These are phyloP conservation scores for Oxygymnocypris stewartii DNA, from an alignment of 2,113 vertebrate species.

Conservation along the genomic window DNA sequence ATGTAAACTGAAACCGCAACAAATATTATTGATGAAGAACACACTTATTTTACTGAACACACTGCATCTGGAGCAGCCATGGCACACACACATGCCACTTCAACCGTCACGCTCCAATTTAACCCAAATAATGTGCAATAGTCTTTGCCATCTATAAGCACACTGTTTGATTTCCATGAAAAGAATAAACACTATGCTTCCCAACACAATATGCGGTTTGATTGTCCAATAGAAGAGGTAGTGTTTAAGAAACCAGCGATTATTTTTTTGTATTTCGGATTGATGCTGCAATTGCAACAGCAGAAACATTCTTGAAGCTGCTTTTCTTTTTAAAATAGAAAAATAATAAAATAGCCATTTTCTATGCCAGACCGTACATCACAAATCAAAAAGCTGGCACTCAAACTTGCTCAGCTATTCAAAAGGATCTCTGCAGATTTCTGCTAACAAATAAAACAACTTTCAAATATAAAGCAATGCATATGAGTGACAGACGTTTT, in stretches of 20 bases:
- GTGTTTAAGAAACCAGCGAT: not conserved
- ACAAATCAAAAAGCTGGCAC: not conserved
- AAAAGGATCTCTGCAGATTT: no score
- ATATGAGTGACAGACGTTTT: not conserved
- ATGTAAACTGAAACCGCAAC: not conserved
- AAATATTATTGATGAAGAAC: not conserved
- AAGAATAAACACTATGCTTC: not conserved
- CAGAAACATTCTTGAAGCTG: not conserved
- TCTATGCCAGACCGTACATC: not conserved
- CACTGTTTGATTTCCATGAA: not conserved
- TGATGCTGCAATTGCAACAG: not conserved
- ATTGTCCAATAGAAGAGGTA: not conserved
- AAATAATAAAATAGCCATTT: not conserved
- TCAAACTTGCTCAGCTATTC: not conserved
- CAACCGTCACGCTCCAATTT: not conserved
- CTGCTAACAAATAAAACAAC: not conserved
- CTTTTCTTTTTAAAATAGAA: not conserved
- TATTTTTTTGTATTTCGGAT: not conserved
- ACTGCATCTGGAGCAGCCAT: conserved; percentile 1
- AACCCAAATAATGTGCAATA: not conserved
- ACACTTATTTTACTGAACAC: not conserved
- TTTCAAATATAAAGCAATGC: not conserved
- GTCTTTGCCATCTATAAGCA: not conserved
- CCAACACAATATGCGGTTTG: not conserved
- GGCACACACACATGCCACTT: not conserved